Evolutionary conservation across 2,797 vertebrate species (phyloP), one percentile per base, ranked within the genome.

Genomic region (Xenops minutus): DNA sequence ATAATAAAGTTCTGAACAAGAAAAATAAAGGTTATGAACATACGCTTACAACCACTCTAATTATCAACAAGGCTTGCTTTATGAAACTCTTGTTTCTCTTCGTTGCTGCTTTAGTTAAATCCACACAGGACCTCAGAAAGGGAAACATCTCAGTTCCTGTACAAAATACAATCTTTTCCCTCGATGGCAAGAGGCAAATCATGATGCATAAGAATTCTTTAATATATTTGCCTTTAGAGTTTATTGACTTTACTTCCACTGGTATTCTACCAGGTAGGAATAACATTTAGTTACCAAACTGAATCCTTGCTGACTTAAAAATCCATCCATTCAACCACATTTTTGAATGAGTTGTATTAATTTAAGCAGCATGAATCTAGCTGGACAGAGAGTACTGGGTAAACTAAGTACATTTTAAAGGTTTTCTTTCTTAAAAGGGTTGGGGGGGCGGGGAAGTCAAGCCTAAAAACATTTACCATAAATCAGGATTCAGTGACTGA

Each of bases 51-150:
- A 82, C 56, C 76, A 79, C 74, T 89, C 87, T 69, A 96, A 96
- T 95, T 91, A 97, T 78, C 87, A 95, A 96, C 92, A 96, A 96
- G 93, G 85, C 72, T 95, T 96, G 92, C 92, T 96, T 97, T 95
- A 95, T 95, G 95, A 93, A 94, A 76, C 62, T 84, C 88, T 74
- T 92, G 74, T 96, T 97, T 96, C 94, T 95, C 74, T 97, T 92
- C 94, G 75, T 89, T 96, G 74, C 73, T 96, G 90, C 78, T 84
- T 95, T 95, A 94, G 83, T 93, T 96, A 95, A 96, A 92, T 79
- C 89, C 92, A 93, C 95, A 93, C 30, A 93, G 87, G 88, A 95
- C 69, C 93, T 91, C 80, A 93, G 95, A 97, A 96, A 96, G 79
- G 85, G 93, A 97, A 96, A 97, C 89, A 96, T 81, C 72, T 87